phyloP scores from a whole-genome alignment of 1,140 invertebrate genomes.

The Melipona quadrifasciata region DNA sequence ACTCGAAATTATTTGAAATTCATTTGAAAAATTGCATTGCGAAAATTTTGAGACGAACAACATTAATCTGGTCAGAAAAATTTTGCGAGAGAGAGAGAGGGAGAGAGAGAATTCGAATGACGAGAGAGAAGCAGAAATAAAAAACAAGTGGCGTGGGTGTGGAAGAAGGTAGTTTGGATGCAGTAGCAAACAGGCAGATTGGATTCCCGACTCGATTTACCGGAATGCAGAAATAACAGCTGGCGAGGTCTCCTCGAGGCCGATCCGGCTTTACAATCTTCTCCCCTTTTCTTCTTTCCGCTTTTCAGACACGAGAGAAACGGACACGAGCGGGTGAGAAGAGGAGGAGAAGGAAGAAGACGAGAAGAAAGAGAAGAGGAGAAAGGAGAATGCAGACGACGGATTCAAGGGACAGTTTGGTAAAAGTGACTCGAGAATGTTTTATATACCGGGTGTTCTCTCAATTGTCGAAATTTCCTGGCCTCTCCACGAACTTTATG shows the following conservation, averaged over 20 bases:
- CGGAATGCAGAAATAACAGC: constrained; percentile 76
- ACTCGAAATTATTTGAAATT: background rate
- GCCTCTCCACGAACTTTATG: background rate
- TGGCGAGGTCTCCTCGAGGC: constrained; percentile 67
- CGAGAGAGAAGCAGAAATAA: background rate
- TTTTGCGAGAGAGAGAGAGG: background rate
- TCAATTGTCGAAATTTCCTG: background rate
- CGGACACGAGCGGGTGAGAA: background rate
- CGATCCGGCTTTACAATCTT: constrained; percentile 68
- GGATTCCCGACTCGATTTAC: constrained; percentile 76
- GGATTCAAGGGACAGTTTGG: constrained; percentile 50
- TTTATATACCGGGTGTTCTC: constrained; percentile 11
- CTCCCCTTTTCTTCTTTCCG: constrained; percentile 49
- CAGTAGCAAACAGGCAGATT: constrained; percentile 75
- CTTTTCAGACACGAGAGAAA: constrained; percentile 33
- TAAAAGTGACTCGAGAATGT: constrained; percentile 25
- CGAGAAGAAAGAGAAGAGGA: background rate
- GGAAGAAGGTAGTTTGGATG: constrained; percentile 60
- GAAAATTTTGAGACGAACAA: background rate
- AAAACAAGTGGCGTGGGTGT: constrained; percentile 15
- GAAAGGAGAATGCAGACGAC: constrained; percentile 50
- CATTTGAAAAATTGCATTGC: background rate
- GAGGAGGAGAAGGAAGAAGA: constrained; percentile 29
- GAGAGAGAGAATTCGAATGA: background rate
- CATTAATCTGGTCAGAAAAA: background rate